Base-by-base conservation (phyloP, 35 echinoderm and acorn worm species). In the Heliocidaris erythrogramma region DNA sequence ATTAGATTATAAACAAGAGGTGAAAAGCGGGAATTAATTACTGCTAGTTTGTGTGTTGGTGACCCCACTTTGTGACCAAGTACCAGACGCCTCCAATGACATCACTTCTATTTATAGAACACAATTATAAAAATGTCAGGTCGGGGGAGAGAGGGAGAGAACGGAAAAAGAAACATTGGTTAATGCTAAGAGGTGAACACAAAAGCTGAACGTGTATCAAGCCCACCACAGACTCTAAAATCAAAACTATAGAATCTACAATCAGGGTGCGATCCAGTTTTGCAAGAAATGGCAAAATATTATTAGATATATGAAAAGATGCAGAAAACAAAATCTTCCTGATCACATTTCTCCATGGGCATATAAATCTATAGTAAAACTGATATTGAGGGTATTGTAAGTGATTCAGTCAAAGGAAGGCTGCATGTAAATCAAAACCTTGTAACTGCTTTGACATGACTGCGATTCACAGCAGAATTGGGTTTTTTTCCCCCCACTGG, bases 11-110 rank as follows among this genome's bases (percentile, higher is more conserved):
- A 92, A 59, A 92, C 27, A 92, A 92, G 29, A 89, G 31, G 47
- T 89, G 87, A 89, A 89, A 89, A 89, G 32, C 30, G 30, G 87
- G 65, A n/a, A 78, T 27, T 89, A 17, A 89, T 92, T 92, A 92
- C 91, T 92, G 47, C 13, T 92, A n/a, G 91, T 92, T 56, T 92
- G 91, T n/a, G 91, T 52, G 91, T 32, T 92, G 91, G 91, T 30
- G 49, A 8, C 17, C 31, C 87, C 87, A 4, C 18, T 92, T 92
- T 92, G 91, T 9, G 91, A 92, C 91, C 91, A 92, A 12, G 91
- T 52, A 30, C 91, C 91, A 12, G 91, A 92, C 49, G 49, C 91
- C 30, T 92, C 91, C 91, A 92, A 49, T 92, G 91, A 92, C 91
- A 92, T 49, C 91, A 92, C 91, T 30, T 92, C 91, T 92, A 92